Base-by-base conservation (phyloP, 2,888 invertebrate species). In the Callyntrura guangdongensis region DNA sequence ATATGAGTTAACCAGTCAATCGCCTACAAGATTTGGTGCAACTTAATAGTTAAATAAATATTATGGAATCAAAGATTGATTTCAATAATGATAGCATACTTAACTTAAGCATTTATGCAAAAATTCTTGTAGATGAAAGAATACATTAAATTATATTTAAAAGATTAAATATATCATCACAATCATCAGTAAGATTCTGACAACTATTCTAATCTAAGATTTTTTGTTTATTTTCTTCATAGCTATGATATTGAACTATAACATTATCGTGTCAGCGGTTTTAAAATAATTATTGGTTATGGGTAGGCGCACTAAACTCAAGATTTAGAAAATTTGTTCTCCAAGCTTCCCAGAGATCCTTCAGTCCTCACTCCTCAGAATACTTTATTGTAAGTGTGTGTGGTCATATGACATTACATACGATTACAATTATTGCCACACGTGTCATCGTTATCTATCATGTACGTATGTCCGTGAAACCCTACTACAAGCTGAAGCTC, bases 81-180 rank as follows among this genome's bases (percentile, higher is more conserved):
- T 14, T 59, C 82, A 61, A 61, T 53, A 61, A 61, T 4, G 45
- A 82, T 61, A 45, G 45, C 4, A 12, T 53, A 25, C 20, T 22
- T 8, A 25, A 25, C 20, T 22, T 8, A 25, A 25, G 64, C 22
- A 64, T 36, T 36, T 82, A 17, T 61, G 61, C 61, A 45, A 82
- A 61, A 61, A 20, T 61, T 61, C 61, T 59, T 82, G 82, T 82
- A 82, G 82, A 61, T 61, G 82, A 45, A 59, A 61, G 56, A 53
- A 17, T 56, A 25, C 53, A 79, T 27, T 79, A 79, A 79, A 56
- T 4, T 12, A 49, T 49, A 53, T 20, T 45, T 2, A 17, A 0
- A 72, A 36, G 8, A 69, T 53, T 53, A 53, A 69, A 69, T 69
- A 69, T n/a, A 69, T 36, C 36, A 56, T 47, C 11, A 47, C 5